Percentiles rank a stretch among this genome's conserved stretches.
Evolutionary conservation across 2,113 vertebrate genomes (phyloP).

Genomic region (Chaenocephalus aceratus): DNA sequence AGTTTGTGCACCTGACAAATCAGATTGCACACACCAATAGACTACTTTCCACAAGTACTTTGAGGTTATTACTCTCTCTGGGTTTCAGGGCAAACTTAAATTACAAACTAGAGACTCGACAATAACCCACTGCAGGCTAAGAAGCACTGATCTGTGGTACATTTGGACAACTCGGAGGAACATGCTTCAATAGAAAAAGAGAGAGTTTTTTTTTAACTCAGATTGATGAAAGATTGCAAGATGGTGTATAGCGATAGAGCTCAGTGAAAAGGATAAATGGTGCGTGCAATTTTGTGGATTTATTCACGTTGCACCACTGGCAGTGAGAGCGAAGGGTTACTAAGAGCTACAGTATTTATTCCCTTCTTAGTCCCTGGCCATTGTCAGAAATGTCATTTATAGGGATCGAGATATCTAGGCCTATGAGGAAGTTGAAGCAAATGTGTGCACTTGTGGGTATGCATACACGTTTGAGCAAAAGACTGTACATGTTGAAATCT

Average conservation of each 20-base stretch:
- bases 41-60: slow-evolving; percentile 36
- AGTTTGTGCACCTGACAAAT: slow-evolving; percentile 27
- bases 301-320: slow-evolving; percentile 2
- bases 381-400: slow-evolving; percentile 3
- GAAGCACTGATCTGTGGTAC: slow-evolving; percentile 7
- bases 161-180: slow-evolving; percentile 14
- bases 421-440: not conserved
- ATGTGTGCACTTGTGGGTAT: not conserved
- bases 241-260: slow-evolving; percentile 10
- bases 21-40: slow-evolving; percentile 1
- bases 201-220: not conserved
- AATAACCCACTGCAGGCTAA: slow-evolving; percentile 23
- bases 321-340: not conserved
- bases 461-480: not conserved
- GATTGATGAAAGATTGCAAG: slow-evolving; percentile 9
- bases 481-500: not conserved
- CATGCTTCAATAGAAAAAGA: not conserved
- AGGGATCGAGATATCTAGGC: slow-evolving; percentile 8
- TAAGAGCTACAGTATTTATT: not conserved
- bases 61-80: slow-evolving; percentile 47
- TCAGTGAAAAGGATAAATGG: slow-evolving; percentile 11
- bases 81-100: slow-evolving; percentile 50
- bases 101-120: slow-evolving; percentile 37
- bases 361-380: not conserved
- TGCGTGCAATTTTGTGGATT: slow-evolving; percentile 14